Conservation (phyloP, 2,797 vertebrate species). For the Crenichthys baileyi region DNA sequence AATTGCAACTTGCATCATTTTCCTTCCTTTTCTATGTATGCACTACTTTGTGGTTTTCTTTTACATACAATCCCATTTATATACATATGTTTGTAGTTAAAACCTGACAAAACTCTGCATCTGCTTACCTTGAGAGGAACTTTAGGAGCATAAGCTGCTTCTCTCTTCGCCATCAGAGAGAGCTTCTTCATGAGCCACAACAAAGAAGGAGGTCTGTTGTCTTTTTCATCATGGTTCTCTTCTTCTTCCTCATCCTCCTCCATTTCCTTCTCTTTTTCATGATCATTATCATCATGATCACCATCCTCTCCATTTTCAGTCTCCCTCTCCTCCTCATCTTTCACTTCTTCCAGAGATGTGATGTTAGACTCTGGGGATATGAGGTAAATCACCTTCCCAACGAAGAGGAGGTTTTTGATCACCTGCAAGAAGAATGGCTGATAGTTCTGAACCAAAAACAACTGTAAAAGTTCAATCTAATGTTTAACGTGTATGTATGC, state of each 20-base stretch:
- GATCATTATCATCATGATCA: constrained; percentile 4
- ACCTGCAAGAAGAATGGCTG: constrained; percentile 77
- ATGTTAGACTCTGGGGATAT: constrained; percentile 82
- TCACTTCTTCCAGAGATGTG: constrained; percentile 22
- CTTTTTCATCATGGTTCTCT: constrained; percentile 65
- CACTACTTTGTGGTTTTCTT: too few species aligned
- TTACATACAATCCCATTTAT: too few species aligned
- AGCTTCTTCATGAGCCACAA: constrained; percentile 93
- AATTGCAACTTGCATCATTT: too few species aligned
- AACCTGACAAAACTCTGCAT: background rate
- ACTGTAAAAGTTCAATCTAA: accelerated
- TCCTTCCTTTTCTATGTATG: too few species aligned
- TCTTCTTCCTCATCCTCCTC: constrained; percentile 39
- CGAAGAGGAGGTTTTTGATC: constrained; percentile 94
- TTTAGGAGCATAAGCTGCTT: constrained; percentile 91
- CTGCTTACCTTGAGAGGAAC: constrained; percentile 86
- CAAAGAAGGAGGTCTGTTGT: constrained; percentile 82
- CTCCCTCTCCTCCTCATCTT: constrained; percentile 28
- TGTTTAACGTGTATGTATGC: background rate
- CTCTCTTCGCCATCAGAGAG: constrained; percentile 87
- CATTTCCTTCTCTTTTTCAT: constrained; percentile 4
- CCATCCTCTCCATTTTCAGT: constrained; percentile 5
- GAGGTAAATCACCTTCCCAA: constrained; percentile 92
- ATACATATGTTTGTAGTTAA: too few species aligned
- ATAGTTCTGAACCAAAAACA: background rate